A percentile compares a stretch with the other conserved stretches of the same genome.
These are phyloP conservation scores for Trogon surrucura DNA, from an alignment of 2,113 vertebrate species.

Conservation along the genomic window DNA sequence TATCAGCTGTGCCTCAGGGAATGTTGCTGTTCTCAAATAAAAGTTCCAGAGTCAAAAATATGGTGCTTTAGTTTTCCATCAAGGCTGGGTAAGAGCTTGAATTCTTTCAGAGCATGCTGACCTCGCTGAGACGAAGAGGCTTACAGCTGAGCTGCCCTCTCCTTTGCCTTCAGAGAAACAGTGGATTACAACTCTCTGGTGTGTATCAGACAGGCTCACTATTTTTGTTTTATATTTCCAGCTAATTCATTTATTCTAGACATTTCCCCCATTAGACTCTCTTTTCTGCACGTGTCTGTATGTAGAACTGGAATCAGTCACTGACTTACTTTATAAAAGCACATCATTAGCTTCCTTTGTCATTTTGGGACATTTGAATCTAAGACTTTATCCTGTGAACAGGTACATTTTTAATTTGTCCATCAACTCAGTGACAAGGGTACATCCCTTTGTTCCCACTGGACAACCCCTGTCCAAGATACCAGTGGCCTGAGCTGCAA, in stretches of 20 bases:
- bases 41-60: conserved; percentile 7
- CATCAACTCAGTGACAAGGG: not conserved
- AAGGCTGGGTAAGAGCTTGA: not conserved
- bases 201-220: not conserved
- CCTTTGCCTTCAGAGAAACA: not conserved
- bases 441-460: not conserved
- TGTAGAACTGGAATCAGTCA: not conserved
- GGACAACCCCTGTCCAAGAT: not conserved
- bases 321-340: not conserved
- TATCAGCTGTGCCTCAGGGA: not conserved
- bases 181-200: not conserved
- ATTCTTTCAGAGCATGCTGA: not conserved
- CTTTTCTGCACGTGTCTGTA: not conserved
- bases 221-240: not conserved
- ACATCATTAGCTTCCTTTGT: not conserved
- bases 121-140: not conserved
- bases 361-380: not conserved
- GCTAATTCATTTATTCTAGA: not conserved
- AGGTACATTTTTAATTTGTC: not conserved
- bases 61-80: not conserved
- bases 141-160: not conserved
- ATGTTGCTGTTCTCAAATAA: not conserved
- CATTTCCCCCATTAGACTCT: not conserved
- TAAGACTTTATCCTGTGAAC: not conserved
- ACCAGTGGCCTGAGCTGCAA: not conserved